Percentiles rank a stretch among this genome's conserved stretches.
Conservation (phyloP, 1,140 invertebrate species). For the Lysiphlebus fabarum region DNA sequence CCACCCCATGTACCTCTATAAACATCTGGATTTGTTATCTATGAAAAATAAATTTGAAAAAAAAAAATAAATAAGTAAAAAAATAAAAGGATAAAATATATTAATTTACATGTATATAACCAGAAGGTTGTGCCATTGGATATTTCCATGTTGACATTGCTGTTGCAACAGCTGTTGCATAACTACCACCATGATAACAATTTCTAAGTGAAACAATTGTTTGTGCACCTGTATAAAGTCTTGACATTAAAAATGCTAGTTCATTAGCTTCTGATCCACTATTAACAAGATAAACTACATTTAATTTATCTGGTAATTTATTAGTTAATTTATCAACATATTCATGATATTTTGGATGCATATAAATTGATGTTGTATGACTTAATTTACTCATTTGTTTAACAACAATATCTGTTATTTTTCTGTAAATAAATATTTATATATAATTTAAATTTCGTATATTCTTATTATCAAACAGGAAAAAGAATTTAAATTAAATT, state of each 20-base stretch:
- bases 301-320: conserved; percentile 75
- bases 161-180: conserved; percentile 78
- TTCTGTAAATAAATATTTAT: conserved; percentile 54
- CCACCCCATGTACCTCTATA: conserved; percentile 89
- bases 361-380: conserved; percentile 90
- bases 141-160: conserved; percentile 78
- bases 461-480: background rate
- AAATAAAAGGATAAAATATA: conserved; percentile 9
- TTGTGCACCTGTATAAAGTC: conserved; percentile 77
- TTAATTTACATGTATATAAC: conserved; percentile 75
- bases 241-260: conserved; percentile 82
- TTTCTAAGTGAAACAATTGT: conserved; percentile 86
- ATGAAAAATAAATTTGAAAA: conserved; percentile 20
- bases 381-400: conserved; percentile 80
- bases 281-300: conserved; percentile 90
- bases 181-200: conserved; percentile 87
- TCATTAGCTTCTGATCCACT: conserved; percentile 98
- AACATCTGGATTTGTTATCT: conserved; percentile 88
- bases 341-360: conserved; percentile 85
- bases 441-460: conserved; percentile 11
- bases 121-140: conserved; percentile 69
- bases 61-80: conserved; percentile 11
- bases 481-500: background rate
- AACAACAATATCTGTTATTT: conserved; percentile 72
- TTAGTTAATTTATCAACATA: conserved; percentile 78